phyloP scores from a whole-genome alignment of 2,888 invertebrate genomes.

The Dyspetes luteomarginatus region DNA sequence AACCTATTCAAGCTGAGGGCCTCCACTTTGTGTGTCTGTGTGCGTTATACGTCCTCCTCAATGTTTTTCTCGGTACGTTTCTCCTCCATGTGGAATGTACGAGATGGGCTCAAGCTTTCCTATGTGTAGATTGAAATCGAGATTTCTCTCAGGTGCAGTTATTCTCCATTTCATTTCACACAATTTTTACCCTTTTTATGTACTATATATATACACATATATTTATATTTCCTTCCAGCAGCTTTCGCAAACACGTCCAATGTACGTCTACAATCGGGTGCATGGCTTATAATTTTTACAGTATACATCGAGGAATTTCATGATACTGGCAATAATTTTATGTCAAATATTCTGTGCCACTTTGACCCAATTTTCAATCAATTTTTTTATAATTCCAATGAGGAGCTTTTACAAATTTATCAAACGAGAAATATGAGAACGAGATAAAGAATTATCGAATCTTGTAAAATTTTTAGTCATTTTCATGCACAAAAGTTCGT shows the following conservation, averaged over 20 bases:
- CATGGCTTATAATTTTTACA: too few species aligned
- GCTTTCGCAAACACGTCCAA: too few species aligned
- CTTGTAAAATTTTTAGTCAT: neutral
- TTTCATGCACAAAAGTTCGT: neutral
- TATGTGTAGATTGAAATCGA: slow-evolving; percentile 50
- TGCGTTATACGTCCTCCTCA: neutral
- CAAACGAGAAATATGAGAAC: neutral
- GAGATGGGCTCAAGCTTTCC: slow-evolving; percentile 21
- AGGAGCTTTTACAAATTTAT: too few species aligned
- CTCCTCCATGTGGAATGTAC: neutral
- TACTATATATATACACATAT: too few species aligned
- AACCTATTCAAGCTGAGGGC: slow-evolving; percentile 33
- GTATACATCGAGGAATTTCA: too few species aligned
- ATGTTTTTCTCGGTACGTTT: neutral
- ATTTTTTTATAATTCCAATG: too few species aligned
- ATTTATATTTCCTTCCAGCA: too few species aligned
- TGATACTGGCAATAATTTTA: too few species aligned
- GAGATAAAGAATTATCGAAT: neutral
- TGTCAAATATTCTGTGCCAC: too few species aligned
- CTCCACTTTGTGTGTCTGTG: neutral
- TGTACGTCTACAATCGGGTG: too few species aligned
- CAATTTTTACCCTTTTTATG: neutral
- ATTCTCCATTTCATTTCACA: neutral
- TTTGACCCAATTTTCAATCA: too few species aligned
- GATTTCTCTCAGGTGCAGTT: slow-evolving; percentile 20